Base-by-base conservation (phyloP, 1,140 invertebrate genomes). In the Drosophila prosaltans region DNA sequence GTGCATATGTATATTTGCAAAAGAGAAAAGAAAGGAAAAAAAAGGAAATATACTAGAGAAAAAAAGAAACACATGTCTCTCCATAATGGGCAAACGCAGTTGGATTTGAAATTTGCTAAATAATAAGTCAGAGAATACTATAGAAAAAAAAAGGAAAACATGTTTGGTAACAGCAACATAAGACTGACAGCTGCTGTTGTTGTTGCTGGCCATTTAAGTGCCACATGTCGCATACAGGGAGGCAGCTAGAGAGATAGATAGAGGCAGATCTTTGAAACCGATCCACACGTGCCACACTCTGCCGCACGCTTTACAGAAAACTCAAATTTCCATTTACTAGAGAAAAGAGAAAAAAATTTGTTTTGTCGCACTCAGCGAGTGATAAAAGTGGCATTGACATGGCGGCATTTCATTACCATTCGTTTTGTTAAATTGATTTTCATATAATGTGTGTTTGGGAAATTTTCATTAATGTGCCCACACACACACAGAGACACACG, bases 381-480 rank as follows among this genome's bases (percentile, higher is more conserved):
- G 80, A 84, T 81, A 68, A 84, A 51, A 89, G 81, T 81, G 62
- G 43, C 72, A 59, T 78, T 72, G 65, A 69, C 63, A 64, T 68
- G 30, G 65, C 60, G 48, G 61, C 58, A 48, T 65, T 75, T 76
- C 74, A 64, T 51, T 58, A 60, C 11, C 64, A 62, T 76, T 76
- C 41, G 61, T 67, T 82, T 75, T 68, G n/a, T 69, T 62, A 57
- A 80, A 89, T 88, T 84, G 80, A 89, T 89, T 90, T 89, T 69
- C 71, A 73, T 60, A 68, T 69, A 64, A 79, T 72, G 62, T 72
- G 62, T 64, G 62, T 62, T 45, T 59, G 60, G 45, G 40, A 62
- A 77, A 77, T 77, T 58, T 79, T 63, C 68, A 77, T 86, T 78
- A 85, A 75, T 65, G 76, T 74, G 69, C 78, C 57, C 71, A 60